A percentile compares a stretch with the other conserved stretches of the same genome.
Conservation (phyloP, 2,113 vertebrate species). For the Paracanthobrama guichenoti region DNA sequence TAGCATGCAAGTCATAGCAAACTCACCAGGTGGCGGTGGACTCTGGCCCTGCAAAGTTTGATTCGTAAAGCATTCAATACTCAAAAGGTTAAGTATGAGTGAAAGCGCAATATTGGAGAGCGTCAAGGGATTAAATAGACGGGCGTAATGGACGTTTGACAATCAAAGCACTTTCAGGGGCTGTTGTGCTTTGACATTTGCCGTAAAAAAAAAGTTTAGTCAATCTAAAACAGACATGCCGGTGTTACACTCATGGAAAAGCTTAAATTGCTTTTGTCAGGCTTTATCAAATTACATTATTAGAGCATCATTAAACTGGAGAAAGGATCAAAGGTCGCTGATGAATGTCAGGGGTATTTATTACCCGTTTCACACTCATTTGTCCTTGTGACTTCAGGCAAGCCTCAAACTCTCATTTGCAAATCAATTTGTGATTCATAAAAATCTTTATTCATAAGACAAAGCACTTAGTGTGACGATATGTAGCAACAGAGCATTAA, state of each 20-base stretch:
- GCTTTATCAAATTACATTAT: conserved; percentile 39
- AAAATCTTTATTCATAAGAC: conserved; percentile 42
- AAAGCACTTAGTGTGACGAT: not conserved
- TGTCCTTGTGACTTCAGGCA: not conserved
- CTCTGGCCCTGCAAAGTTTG: not conserved
- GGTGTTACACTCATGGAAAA: not conserved
- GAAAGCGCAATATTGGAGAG: not conserved
- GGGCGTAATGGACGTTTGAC: not conserved
- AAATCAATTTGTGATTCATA: conserved; percentile 42
- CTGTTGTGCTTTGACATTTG: not conserved
- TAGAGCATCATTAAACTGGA: not conserved
- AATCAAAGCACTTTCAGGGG: not conserved
- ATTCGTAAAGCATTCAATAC: not conserved
- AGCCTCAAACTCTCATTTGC: conserved; percentile 36
- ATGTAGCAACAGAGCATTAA: not conserved
- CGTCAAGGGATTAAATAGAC: not conserved
- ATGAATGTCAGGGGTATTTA: conserved; percentile 7
- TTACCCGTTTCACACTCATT: not conserved
- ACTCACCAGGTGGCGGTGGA: conserved; percentile 17
- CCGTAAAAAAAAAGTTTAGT: not conserved
- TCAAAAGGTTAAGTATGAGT: conserved; percentile 11
- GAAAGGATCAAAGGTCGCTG: conserved; percentile 12
- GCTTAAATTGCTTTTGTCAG: conserved; percentile 4
- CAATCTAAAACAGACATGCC: not conserved
- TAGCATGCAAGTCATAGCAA: not conserved